These are phyloP conservation scores for Thrips palmi DNA, from an alignment of 1,140 invertebrate species.

Conservation along the genomic window DNA sequence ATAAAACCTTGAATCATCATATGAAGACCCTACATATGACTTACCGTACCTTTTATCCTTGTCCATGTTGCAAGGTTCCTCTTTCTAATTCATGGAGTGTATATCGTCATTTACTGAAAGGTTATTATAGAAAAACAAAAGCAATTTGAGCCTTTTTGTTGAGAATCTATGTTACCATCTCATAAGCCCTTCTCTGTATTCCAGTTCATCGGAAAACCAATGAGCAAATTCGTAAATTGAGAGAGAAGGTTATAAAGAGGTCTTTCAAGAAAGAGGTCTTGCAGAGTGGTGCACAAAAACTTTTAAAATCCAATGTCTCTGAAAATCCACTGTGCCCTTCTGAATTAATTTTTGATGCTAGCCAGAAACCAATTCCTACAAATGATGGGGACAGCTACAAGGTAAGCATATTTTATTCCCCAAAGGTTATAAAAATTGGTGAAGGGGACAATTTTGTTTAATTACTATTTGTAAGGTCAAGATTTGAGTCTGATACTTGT, in stretches of 20 bases:
- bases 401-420: no score
- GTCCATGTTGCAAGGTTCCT: conserved; percentile 43
- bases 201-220: conserved; percentile 32
- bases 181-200: conserved; percentile 12
- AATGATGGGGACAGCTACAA: no score
- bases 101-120: conserved; percentile 49
- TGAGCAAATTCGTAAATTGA: conserved; percentile 34
- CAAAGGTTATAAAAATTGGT: conserved; percentile 24
- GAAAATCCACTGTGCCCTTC: no score
- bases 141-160: no score
- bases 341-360: no score
- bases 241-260: conserved; percentile 35
- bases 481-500: conserved; percentile 9
- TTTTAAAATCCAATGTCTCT: conserved; percentile 23
- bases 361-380: no score
- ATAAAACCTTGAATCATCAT: conserved; percentile 46
- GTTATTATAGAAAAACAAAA: no score
- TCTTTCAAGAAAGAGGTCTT: conserved; percentile 28
- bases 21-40: conserved; percentile 45
- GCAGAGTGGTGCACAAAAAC: conserved; percentile 22
- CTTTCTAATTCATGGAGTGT: conserved; percentile 50
- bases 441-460: conserved; percentile 29
- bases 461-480: conserved; percentile 4
- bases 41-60: conserved; percentile 41
- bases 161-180: no score